Conservation (phyloP, 2,797 vertebrate genomes). For the Leuciscus waleckii region DNA sequence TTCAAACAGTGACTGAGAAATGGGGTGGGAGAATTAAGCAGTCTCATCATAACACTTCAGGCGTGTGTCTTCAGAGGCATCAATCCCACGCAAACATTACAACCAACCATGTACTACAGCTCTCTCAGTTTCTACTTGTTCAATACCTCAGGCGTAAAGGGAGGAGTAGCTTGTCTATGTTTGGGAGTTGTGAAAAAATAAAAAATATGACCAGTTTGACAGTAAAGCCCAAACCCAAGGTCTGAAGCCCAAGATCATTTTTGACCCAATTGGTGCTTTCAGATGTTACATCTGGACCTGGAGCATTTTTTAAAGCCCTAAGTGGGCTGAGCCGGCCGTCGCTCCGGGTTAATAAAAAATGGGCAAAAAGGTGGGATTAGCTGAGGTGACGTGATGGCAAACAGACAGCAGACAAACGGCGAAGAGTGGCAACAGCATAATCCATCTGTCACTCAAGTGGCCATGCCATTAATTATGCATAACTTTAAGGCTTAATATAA, state of each 20-base stretch:
- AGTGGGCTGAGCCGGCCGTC: no score
- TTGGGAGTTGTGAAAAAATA: conserved; percentile 46
- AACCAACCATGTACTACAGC: conserved; percentile 41
- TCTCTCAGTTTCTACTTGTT: conserved; percentile 73
- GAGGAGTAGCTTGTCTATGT: conserved; percentile 68
- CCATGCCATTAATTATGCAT: no score
- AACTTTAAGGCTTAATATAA: no score
- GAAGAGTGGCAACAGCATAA: no score
- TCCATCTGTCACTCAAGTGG: no score
- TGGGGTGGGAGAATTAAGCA: conserved; percentile 57
- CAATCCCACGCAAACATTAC: conserved; percentile 69
- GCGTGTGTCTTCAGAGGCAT: conserved; percentile 51
- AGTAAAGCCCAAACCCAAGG: not conserved
- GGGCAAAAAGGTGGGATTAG: no score
- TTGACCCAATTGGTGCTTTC: not conserved
- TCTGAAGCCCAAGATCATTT: not conserved
- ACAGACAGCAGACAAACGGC: no score
- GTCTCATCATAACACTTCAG: conserved; percentile 62
- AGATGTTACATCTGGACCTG: not conserved
- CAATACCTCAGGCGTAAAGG: conserved; percentile 69
- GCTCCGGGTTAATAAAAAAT: no score
- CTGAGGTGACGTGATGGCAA: no score
- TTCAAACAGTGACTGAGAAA: conserved; percentile 50
- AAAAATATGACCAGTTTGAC: conserved; percentile 38
- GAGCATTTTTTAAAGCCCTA: no score